A percentile compares a stretch with the other conserved stretches of the same genome.
Evolutionary conservation across 2,888 invertebrate species (phyloP).

Genomic region (Drosophila bunnanda): DNA sequence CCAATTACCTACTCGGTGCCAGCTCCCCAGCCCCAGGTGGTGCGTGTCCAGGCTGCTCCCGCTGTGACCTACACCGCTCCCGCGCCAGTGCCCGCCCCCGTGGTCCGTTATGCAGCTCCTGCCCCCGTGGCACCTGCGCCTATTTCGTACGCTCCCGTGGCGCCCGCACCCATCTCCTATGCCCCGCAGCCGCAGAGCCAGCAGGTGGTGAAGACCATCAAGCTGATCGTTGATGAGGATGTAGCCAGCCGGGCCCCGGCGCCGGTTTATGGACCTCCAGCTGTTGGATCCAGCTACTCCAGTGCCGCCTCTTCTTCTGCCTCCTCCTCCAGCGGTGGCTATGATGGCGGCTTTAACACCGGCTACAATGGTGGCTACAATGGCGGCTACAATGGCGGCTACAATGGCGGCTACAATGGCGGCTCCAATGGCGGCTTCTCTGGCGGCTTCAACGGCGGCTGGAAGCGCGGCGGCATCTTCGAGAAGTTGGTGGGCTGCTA

Average conservation of each 20-base stretch:
- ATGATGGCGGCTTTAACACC: conserved; percentile 32
- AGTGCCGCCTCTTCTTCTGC: conserved; percentile 41
- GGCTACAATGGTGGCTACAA: conserved; percentile 34
- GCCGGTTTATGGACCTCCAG: conserved; percentile 69
- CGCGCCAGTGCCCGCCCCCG: conserved; percentile 26
- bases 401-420: conserved; percentile 23
- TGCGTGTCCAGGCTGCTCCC: conserved; percentile 49
- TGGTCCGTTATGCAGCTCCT: conserved; percentile 13
- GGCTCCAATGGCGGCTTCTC: conserved; percentile 34
- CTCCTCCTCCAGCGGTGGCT: conserved; percentile 18
- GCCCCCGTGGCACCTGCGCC: conserved; percentile 35
- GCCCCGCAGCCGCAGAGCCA: conserved; percentile 47
- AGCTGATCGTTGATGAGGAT: conserved; percentile 70
- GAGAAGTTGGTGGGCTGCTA: conserved; percentile 79
- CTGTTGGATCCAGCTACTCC: conserved; percentile 31
- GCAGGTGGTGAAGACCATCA: conserved; percentile 77
- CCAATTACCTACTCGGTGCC: conserved; percentile 31
- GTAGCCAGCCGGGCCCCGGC: conserved; percentile 53
- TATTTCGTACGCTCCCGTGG: conserved; percentile 20
- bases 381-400: conserved; percentile 33
- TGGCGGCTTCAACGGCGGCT: conserved; percentile 59
- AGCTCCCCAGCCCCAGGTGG: conserved; percentile 16
- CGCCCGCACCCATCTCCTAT: conserved; percentile 22
- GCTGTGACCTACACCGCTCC: conserved; percentile 31
- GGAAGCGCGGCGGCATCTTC: conserved; percentile 77